Evolutionary conservation across 64 coral and sea anemone genomes (phyloP), one percentile per base, ranked within the genome.

Genomic region (Montipora sp.): DNA sequence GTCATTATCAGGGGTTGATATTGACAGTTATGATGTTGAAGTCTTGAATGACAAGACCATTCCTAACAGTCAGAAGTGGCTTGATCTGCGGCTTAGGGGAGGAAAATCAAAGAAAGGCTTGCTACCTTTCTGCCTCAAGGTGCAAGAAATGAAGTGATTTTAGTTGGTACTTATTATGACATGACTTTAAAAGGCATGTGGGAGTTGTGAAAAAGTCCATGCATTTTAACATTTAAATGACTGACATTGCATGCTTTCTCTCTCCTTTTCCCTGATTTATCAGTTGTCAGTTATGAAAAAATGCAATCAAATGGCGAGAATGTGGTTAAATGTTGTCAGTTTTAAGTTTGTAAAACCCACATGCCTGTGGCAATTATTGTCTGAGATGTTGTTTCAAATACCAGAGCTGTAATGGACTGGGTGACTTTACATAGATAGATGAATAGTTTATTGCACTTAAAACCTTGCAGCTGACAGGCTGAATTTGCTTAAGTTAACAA

Each of bases 11-110:
- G 95, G 95, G 1, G 95, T 98, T 3, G 95, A 98, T 60, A 94
- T 94, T 57, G 95, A 98, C 12, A 74, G 83, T 3, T 98, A 94
- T 76, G 92, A 94, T 44, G 75, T 94, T 61, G 95, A 98, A 7
- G 92, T 98, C 7, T 87, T 98, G 19, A 91, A 90, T 65, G 95
- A 98, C 67, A 92, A 80, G 49, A 92, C 92, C 0, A 98, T 98
- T 60, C 95, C 95, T 16, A 98, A 94, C 89, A 91, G 77, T 7
- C 95, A 98, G 69, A 89, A 94, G 49, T 98, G 95, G 95, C 53
- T 98, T 46, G 92, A 98, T 47, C 89, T 98, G 11, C 83, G 95
- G 36, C 59, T 98, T 24, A 83, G 92, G 59, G 95, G 92, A 10
- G 89, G 92, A 10, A 98, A 94, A 65, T 89, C 95, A 13, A 98